Conservation (phyloP, 2,113 vertebrate genomes). For the Chaetodon auriga region DNA sequence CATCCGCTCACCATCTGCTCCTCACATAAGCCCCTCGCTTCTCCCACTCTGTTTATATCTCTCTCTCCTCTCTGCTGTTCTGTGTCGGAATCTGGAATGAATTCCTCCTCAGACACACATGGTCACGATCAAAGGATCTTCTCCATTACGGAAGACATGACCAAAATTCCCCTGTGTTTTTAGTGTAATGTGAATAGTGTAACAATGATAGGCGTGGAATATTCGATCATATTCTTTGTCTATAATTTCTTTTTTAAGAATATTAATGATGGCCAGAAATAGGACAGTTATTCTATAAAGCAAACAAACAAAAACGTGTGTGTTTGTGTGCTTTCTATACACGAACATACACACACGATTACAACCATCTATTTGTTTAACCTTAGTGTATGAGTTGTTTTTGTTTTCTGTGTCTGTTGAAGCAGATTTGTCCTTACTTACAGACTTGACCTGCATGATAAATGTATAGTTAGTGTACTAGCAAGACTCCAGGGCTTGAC, state of each 20-base stretch:
- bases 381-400: neutral
- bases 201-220: neutral
- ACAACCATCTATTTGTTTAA: too few species aligned
- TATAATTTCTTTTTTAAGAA: neutral
- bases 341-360: too few species aligned
- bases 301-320: neutral
- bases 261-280: slow-evolving; percentile 2
- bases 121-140: slow-evolving; percentile 50
- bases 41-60: slow-evolving; percentile 30
- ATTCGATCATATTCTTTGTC: slow-evolving; percentile 5
- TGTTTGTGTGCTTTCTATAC: too few species aligned
- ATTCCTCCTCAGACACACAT: slow-evolving; percentile 45
- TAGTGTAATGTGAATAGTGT: slow-evolving; percentile 11
- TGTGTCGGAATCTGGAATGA: slow-evolving; percentile 50
- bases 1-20: slow-evolving; percentile 68
- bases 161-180: slow-evolving; percentile 13
- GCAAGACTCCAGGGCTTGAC: neutral
- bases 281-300: neutral
- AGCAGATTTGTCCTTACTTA: neutral
- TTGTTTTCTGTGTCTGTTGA: neutral
- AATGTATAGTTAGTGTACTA: neutral
- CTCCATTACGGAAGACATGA: slow-evolving; percentile 38
- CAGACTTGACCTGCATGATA: neutral
- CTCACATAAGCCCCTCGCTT: slow-evolving; percentile 43
- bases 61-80: neutral